Base-by-base conservation (phyloP, 2,113 vertebrate genomes). In the Sialia sialis region DNA sequence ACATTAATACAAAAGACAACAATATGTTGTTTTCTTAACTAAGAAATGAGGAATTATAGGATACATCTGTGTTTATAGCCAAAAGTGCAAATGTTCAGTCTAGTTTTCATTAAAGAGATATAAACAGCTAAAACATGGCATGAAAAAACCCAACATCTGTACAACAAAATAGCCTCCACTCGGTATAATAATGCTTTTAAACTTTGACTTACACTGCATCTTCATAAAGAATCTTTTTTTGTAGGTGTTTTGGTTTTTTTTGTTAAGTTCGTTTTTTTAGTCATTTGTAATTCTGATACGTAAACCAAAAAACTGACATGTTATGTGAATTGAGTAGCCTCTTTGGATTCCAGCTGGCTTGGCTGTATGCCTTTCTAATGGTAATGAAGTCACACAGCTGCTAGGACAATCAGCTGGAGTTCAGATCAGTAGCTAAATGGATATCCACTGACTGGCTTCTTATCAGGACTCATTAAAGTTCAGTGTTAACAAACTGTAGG, bases 301-400 rank as follows among this genome's bases (percentile, higher is more conserved):
- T 95, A 97, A 97, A 97, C 94, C 79, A 95, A 94, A 96, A 97
- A 93, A 92, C 16, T 95, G 96, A 97, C 93, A 97, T 84, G 78
- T 95, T 96, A 95, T 95, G 97, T 89, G 96, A 95, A 97, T 92
- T 91, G 86, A 97, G 97, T 75, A 97, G 97, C 96, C 89, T 95
- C 96, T 97, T 97, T 97, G 97, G 97, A 87, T 97, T 97, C 97
- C 98, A 98, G 98, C 98, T 98, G 98, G 97, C 97, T 98, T 98
- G 98, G 98, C 97, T 97, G 90, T 73, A 67, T 89, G 98, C 98
- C 98, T 98, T 98, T 98, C 96, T 98, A 96, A 98, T 98, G 98
- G 96, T 98, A 98, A 98, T 98, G 98, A 98, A 98, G 96, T 96
- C 96, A 97, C 97, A 97, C 98, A 98, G 98, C 98, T 98, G 98